Base-by-base conservation (phyloP, 2,888 invertebrate species). In the Apantesis nais region DNA sequence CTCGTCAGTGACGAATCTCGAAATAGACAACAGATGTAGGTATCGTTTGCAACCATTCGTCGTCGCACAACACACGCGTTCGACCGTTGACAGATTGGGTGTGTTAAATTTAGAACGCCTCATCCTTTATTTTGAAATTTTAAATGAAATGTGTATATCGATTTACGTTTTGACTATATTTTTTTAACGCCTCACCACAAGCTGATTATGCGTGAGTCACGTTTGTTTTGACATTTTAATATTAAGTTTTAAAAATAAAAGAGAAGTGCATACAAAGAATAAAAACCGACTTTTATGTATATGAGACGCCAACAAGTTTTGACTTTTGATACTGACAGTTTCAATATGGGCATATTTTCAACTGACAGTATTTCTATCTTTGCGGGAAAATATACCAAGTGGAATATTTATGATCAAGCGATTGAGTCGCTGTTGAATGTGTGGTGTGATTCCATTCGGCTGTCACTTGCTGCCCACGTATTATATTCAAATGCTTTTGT, bases 1-100 rank as follows among this genome's bases (percentile, higher is more conserved):
- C 88, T 87, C 83, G 78, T 84, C 84, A 85, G 88, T 90, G 93
- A 93, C 92, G 91, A 90, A 90, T 92, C 93, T 92, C 84, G 88
- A 94, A 95, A 94, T 95, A 94, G 93, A 92, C 88, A 90, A 90
- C 92, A 93, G 88, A 89, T 92, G 93, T 92, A 89, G 92, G 90
- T 90, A 91, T 91, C 93, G 92, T 92, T 93, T 90, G 94, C 93
- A 89, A 91, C 90, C 91, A 90, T 93, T 90, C 90, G 91, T 90
- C 90, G 93, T 92, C 92, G 90, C 91, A 90, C 92, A 93, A 93
- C 93, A 90, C 92, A 85, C 92, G 92, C 93, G 90, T 90, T 90
- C 92, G 86, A 87, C 93, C 92, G 94, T 94, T 94, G 94, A 94
- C 94, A 93, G 93, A 94, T 94, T 93, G 92, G 93, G 90, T 88